A percentile compares a stretch with the other conserved stretches of the same genome.
Conservation (phyloP, 2,888 invertebrate genomes). For the Aleiodes alternator region DNA sequence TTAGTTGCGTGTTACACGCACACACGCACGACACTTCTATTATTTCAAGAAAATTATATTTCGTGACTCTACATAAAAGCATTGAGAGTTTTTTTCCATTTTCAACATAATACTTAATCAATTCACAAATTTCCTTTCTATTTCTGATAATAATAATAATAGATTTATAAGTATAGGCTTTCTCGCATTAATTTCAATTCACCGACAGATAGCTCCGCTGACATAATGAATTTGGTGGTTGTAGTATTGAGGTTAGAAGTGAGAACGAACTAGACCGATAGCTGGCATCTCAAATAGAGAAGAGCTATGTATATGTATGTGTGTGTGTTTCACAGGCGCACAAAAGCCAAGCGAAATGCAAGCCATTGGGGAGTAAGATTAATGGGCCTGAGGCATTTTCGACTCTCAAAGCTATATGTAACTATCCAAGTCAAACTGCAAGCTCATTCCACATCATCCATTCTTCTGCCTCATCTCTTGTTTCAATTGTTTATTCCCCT, state of each 20-base stretch:
- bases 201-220: conserved; percentile 4
- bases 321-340: not conserved
- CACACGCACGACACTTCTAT: too few relatives aligned
- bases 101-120: too few relatives aligned
- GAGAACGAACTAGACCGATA: conserved; percentile 27
- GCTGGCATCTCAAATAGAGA: conserved; percentile 1
- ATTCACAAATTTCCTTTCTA: too few relatives aligned
- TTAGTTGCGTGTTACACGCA: conserved; percentile 15
- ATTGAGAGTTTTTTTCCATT: too few relatives aligned
- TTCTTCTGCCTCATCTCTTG: not conserved
- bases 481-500: not conserved
- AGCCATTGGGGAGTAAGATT: conserved; percentile 47
- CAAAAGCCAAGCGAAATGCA: conserved; percentile 26
- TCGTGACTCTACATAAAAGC: conserved; percentile 3
- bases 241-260: conserved; percentile 7
- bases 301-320: not conserved
- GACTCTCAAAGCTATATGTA: conserved; percentile 35
- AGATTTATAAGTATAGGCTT: conserved; percentile 6
- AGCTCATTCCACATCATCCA: conserved; percentile 53
- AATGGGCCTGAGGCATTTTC: conserved; percentile 43
- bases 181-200: conserved; percentile 14
- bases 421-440: conserved; percentile 57
- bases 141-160: too few relatives aligned
- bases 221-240: conserved; percentile 47
- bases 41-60: conserved; percentile 8